Evolutionary conservation across 2,888 invertebrate species (phyloP).

Genomic region (Drosophila algonquin): DNA sequence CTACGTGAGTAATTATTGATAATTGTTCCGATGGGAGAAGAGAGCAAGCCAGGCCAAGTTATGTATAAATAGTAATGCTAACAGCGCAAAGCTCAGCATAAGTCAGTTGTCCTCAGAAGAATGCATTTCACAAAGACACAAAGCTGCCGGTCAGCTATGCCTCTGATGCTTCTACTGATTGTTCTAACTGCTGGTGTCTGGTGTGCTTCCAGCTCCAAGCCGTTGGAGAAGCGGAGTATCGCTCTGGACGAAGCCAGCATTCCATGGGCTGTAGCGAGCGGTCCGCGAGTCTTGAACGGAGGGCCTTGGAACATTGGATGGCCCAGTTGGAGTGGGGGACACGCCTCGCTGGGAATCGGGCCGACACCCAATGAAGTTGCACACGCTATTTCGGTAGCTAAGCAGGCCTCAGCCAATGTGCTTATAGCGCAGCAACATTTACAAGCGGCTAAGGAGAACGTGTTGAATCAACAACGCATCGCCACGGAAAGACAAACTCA

Average conservation of each 20-base stretch:
- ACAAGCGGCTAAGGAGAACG: constrained; percentile 89
- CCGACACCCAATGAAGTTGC: constrained; percentile 88
- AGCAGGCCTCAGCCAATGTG: constrained; percentile 89
- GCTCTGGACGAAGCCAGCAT: constrained; percentile 46
- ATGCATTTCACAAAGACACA: constrained; percentile 27
- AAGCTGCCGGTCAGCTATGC: constrained; percentile 10
- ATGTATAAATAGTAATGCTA: constrained; percentile 64
- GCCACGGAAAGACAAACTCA: constrained; percentile 90
- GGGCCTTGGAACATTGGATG: constrained; percentile 49
- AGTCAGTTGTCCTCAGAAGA: constrained; percentile 25
- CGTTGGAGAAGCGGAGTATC: constrained; percentile 74
- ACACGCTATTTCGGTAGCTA: constrained; percentile 89
- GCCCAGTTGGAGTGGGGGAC: constrained; percentile 45
- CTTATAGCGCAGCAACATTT: constrained; percentile 90
- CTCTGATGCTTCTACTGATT: constrained; percentile 39
- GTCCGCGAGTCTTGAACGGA: constrained; percentile 41
- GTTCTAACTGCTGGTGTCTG: constrained; percentile 19
- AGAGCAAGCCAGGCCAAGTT: not conserved
- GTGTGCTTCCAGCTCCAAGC: constrained; percentile 27
- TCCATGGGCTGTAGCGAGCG: constrained; percentile 57
- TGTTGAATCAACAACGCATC: constrained; percentile 89
- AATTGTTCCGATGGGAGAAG: constrained; percentile 1
- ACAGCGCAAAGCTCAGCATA: constrained; percentile 36
- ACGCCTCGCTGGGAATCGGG: constrained; percentile 45
- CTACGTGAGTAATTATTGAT: constrained; percentile 64